A percentile compares a stretch with the other conserved stretches of the same genome.
These are phyloP conservation scores for Natator depressus DNA, from an alignment of 2,113 vertebrate species.

Conservation along the genomic window DNA sequence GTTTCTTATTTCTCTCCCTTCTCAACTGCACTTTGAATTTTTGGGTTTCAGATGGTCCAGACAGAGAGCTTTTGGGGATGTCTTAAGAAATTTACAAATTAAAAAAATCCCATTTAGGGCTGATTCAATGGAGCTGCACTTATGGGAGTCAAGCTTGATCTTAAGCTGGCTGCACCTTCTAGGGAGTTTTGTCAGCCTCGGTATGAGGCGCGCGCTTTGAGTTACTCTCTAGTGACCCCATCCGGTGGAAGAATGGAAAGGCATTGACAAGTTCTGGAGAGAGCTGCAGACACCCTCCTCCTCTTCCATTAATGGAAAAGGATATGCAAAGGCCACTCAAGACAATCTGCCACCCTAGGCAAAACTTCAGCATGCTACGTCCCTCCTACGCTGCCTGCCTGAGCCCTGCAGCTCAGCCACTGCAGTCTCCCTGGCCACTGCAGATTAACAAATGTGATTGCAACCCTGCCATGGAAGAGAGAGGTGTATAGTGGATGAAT, in stretches of 20 bases:
- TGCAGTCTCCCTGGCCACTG: background rate
- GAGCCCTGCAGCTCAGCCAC: background rate
- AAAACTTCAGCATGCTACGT: background rate
- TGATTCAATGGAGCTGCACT: conserved; percentile 29
- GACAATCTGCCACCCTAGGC: background rate
- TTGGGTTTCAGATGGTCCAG: conserved; percentile 45
- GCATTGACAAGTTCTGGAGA: background rate
- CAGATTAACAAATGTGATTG: background rate
- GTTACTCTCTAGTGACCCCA: background rate
- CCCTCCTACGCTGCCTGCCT: background rate
- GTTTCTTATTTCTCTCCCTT: conserved; percentile 77
- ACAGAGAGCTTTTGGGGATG: conserved; percentile 70
- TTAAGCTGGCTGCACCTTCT: background rate
- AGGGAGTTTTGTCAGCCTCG: background rate
- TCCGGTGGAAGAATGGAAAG: conserved; percentile 6
- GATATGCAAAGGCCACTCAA: too few relatives aligned
- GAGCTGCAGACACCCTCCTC: background rate
- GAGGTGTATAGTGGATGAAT: background rate
- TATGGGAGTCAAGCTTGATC: background rate
- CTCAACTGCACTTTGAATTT: conserved; percentile 53
- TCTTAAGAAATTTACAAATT: conserved; percentile 46
- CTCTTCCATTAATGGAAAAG: conserved; percentile 33
- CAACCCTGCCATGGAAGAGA: background rate
- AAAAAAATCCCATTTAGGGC: conserved; percentile 12
- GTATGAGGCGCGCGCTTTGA: background rate